Evolutionary conservation across 2,113 vertebrate species (phyloP), one percentile per base, ranked within the genome.

Genomic region (Vidua macroura): DNA sequence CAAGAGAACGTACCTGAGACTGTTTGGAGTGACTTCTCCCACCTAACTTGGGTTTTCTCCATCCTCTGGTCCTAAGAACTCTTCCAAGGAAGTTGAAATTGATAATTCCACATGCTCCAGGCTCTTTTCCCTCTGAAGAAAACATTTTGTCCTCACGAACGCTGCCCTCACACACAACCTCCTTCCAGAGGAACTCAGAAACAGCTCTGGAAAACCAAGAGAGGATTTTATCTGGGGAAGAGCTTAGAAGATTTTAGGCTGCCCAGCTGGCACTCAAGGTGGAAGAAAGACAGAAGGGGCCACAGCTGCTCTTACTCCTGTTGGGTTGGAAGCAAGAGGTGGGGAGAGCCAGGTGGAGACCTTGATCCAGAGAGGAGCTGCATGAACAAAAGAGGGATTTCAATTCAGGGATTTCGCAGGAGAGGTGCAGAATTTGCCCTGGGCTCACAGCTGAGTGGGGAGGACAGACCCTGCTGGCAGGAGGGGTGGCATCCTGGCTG

Each of bases 381-480:
- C 9, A 1, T 0, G 9, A 12, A 15, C 1, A 4, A 1, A 13
- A 17, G 70, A 52, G 33, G 27, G 8, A 0, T 35, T 35, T 35
- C 15, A 51, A 2, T 11, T 13, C 25, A 24, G 60, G 62, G 14
- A 8, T 41, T 63, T 43, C 1, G 0, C 2, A 17, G 60, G 5
- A 37, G 14, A 52, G 23, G 10, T 6, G 31, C 46, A 55, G 73
- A 31, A n/a, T 6, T 77, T 66, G 12, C 35, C 19, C 22, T 0
- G 0, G 21, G 66, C 25, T 33, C 43, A 44, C 49, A 56, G 20
- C 25, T 1, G 1, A 20, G 14, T 1, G 28, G 41, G 30, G 15
- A 64, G 64, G 30, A 33, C 53, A 70, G 82, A 23, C 39, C 75
- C 33, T 80, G 87, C n/a, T 25, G 81, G 51, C 63, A 88, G 85